phyloP scores from a whole-genome alignment of 2,797 vertebrate genomes.

The Microhierax caerulescens region DNA sequence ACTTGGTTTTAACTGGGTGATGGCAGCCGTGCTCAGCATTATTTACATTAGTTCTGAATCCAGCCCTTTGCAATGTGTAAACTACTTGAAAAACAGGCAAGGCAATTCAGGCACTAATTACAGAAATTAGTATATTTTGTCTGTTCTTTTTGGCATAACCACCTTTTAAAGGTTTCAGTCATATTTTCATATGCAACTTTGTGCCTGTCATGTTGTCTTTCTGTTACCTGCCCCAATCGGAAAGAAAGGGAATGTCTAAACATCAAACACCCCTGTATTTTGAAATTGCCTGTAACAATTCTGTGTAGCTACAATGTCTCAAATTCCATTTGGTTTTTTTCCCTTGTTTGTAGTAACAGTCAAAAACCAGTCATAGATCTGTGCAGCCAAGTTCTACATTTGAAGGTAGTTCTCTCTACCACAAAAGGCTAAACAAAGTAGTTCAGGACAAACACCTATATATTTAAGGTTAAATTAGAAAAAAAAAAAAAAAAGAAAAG shows the following conservation, averaged over 20 bases:
- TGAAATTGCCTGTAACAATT: slow-evolving; percentile 57
- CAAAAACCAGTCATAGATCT: slow-evolving; percentile 71
- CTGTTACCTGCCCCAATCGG: background rate
- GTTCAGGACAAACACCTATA: slow-evolving; percentile 67
- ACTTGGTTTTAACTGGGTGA: background rate
- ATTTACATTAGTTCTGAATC: background rate
- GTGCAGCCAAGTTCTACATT: slow-evolving; percentile 69
- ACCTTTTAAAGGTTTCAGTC: background rate
- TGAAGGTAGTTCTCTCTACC: slow-evolving; percentile 60
- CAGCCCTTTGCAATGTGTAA: background rate
- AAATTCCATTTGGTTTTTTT: slow-evolving; percentile 64
- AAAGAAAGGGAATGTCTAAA: background rate
- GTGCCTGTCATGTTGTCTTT: background rate
- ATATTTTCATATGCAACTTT: background rate
- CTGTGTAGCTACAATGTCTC: slow-evolving; percentile 57
- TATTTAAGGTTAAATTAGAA: background rate
- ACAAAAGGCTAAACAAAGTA: slow-evolving; percentile 69
- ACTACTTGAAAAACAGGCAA: background rate
- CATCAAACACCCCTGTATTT: background rate
- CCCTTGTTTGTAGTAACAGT: slow-evolving; percentile 67
- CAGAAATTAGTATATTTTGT: background rate
- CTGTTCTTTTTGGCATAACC: background rate
- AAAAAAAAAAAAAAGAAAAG: too few relatives aligned
- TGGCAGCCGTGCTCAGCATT: background rate
- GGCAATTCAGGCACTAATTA: background rate